Evolutionary conservation across 2,888 invertebrate genomes (phyloP), one percentile per base, ranked within the genome.

Genomic region (Eilema griseolum): DNA sequence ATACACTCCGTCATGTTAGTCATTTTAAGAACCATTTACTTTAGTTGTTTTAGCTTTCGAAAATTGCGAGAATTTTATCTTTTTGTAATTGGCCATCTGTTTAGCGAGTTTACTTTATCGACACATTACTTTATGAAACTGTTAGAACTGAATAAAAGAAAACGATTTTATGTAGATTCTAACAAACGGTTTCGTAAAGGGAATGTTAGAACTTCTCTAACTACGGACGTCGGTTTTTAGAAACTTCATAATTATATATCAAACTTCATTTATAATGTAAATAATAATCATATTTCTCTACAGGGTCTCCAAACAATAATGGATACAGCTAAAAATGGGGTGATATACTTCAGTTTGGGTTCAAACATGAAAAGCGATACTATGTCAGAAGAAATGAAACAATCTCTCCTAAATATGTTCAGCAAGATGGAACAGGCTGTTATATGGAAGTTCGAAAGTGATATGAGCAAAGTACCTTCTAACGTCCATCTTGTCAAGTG

Each of bases 391-490:
- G 69, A 85, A 57, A 89, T 91, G 89, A 88, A 83, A 28, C 73
- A 70, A 4, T 85, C 86, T 0, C 71, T 93, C 1, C 68, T 93
- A 0, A 77, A 86, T 23, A 84, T 91, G 81, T 92, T 93, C 71
- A 85, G 89, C 3, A 83, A 83, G 70, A 79, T 92, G 10, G 89
- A 92, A 59, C 88, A 92, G 69, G 89, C 86, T 0, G 86, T 93
- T 0, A 86, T 93, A 24, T 93, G 93, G 93, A 93, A 93, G 73
- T 93, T 90, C 31, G 93, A 93, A 70, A 86, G 81, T 23, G 86
- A 90, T 10, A 59, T 90, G 31, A 67, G 83, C 0, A 82, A 88
- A 65, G 67, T 89, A 4, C 91, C 93, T 0, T 26, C 76, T 0
- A 93, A 93, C 73, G 86, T 93, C 0, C 88, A 90, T 68, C 74